These are phyloP conservation scores for Tubulanus polymorphus DNA, from an alignment of 2,888 invertebrate species.

Conservation along the genomic window DNA sequence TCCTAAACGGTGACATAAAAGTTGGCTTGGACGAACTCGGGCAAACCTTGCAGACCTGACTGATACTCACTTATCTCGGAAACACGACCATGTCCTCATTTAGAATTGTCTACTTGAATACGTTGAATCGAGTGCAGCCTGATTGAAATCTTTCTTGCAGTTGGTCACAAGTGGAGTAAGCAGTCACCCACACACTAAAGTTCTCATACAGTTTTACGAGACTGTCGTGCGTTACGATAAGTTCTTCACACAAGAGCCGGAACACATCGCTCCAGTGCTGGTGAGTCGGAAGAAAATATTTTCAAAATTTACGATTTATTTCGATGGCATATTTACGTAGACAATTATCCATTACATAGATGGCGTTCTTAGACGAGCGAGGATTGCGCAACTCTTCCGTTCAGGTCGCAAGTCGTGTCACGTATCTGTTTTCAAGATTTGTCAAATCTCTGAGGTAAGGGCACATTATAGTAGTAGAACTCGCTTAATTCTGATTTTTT, in stretches of 20 bases:
- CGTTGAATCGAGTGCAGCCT: too few species aligned
- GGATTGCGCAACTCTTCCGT: conserved; percentile 55
- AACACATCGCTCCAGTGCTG: conserved; percentile 55
- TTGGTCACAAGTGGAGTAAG: conserved; percentile 56
- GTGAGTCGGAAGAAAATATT: conserved; percentile 29
- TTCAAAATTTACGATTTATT: not conserved
- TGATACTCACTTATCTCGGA: too few species aligned
- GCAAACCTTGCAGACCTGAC: too few species aligned
- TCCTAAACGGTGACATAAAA: too few species aligned
- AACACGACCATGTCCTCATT: too few species aligned
- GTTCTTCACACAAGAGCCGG: conserved; percentile 56
- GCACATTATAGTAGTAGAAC: too few species aligned
- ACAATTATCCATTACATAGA: conserved; percentile 22
- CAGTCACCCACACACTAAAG: conserved; percentile 54
- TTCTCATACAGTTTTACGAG: conserved; percentile 57
- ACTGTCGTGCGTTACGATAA: conserved; percentile 59
- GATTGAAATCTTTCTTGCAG: conserved; percentile 27
- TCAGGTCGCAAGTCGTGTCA: conserved; percentile 57
- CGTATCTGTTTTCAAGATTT: conserved; percentile 60
- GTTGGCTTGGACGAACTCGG: too few species aligned
- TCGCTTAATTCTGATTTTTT: too few species aligned
- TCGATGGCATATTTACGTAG: not conserved
- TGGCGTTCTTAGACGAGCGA: conserved; percentile 57
- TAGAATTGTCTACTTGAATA: too few species aligned
- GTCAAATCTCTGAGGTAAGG: too few species aligned